A percentile compares a stretch with the other conserved stretches of the same genome.
Conservation (phyloP, 2,113 vertebrate species). For the Phodopus roborovskii region DNA sequence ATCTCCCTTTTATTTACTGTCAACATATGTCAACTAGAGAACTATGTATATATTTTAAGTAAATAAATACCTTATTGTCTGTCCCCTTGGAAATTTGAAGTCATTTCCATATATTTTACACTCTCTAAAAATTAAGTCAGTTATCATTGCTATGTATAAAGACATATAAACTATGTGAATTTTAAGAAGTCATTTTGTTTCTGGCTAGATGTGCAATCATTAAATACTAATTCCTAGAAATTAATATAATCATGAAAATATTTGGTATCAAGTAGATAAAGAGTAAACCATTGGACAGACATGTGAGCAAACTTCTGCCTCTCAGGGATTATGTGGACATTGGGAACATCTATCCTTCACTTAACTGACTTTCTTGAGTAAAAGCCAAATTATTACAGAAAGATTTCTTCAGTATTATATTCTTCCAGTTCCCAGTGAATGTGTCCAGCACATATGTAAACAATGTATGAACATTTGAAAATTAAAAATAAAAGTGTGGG, state of each 20-base stretch:
- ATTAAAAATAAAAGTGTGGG: not conserved
- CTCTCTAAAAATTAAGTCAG: not conserved
- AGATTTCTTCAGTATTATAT: not conserved
- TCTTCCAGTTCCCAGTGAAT: not conserved
- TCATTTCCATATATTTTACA: not conserved
- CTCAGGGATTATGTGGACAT: not conserved
- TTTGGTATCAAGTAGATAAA: not conserved
- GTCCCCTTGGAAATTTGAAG: not conserved
- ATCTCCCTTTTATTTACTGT: no score
- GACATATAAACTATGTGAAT: not conserved
- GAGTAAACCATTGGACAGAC: not conserved
- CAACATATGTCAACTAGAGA: not conserved
- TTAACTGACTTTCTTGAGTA: not conserved
- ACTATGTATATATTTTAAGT: not conserved
- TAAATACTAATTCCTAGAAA: not conserved
- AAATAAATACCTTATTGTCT: not conserved
- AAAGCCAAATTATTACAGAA: not conserved
- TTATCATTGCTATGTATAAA: not conserved
- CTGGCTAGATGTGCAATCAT: not conserved
- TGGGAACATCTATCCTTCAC: fast-evolving
- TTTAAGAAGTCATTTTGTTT: not conserved
- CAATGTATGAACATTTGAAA: not conserved
- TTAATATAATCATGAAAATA: not conserved
- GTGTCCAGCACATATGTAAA: not conserved
- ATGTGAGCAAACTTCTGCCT: fast-evolving